Conservation (phyloP, 2,113 vertebrate genomes). For the Kryptolebias marmoratus region DNA sequence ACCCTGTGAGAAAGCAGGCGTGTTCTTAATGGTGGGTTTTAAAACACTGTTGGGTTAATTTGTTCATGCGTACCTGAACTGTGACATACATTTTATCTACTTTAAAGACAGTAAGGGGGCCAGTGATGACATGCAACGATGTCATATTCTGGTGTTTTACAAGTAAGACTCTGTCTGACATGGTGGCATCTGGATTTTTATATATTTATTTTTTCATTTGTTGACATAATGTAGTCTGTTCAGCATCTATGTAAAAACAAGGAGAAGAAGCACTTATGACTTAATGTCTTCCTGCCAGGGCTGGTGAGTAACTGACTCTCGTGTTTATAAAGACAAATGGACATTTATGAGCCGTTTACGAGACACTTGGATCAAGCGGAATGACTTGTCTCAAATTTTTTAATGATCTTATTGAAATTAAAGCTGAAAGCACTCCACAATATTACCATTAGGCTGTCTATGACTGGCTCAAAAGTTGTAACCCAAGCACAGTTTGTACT, state of each 20-base stretch:
- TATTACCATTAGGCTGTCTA: conserved; percentile 78
- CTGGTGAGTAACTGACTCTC: conserved; percentile 89
- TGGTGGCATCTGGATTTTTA: conserved; percentile 46
- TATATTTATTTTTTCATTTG: conserved; percentile 57
- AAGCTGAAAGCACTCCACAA: conserved; percentile 69
- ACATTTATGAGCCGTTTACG: conserved; percentile 80
- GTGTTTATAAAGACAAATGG: conserved; percentile 91
- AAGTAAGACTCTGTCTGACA: conserved; percentile 32
- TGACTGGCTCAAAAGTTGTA: conserved; percentile 57
- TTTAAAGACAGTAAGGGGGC: not conserved
- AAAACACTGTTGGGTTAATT: not conserved
- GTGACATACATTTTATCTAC: not conserved
- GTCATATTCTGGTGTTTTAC: conserved; percentile 15
- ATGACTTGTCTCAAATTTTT: conserved; percentile 67
- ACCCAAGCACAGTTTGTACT: conserved; percentile 58
- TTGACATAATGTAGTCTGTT: conserved; percentile 79
- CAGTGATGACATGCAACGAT: conserved; percentile 3
- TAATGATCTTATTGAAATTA: conserved; percentile 79
- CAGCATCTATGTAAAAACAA: conserved; percentile 85
- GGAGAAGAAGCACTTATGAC: conserved; percentile 76
- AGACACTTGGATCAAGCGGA: conserved; percentile 65
- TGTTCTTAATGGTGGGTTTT: not conserved
- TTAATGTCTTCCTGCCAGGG: conserved; percentile 83
- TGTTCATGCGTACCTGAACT: no score
- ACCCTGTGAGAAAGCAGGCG: no score